Base-by-base conservation (phyloP, 1,140 invertebrate species). In the Metopolophium dirhodum region DNA sequence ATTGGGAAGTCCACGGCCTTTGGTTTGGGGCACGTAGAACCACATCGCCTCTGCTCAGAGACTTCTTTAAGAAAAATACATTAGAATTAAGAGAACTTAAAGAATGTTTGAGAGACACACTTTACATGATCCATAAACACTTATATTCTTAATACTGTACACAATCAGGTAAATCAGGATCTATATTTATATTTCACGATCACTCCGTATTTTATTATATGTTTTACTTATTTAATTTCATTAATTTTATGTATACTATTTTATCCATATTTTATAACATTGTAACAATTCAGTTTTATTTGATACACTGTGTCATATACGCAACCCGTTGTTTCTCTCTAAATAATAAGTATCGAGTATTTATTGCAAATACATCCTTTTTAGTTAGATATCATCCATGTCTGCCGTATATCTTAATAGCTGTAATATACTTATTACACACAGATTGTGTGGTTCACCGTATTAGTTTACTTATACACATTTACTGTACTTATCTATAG, bases 51-150 rank as follows among this genome's bases (percentile, higher is more conserved):
- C 51, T 61, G 26, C 51, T 61, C n/a, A 90, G 11, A 90, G 51
- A 90, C 22, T 61, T 54, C 8, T 90, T 89, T 3, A 51, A 89
- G 57, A 61, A 54, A 37, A 90, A 90, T 54, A 8, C 11, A 61
- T 8, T 90, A 41, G n/a, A 90, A 35, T 37, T 61, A 61, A 90
- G 54, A 90, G 49, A 90, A 90, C 26, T 90, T 7, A 61, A 57
- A 90, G 22, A 61, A 54, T 90, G 54, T 54, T 90, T 57, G 37
- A 1, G 8, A 18, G 23, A 57, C 35, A 51, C 26, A 23, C 20
- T 41, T 90, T 35, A 61, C 4, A 23, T 57, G 26, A 26, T 57
- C 0, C 23, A 68, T 61, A 41, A 18, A 14, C 89, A 61, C 68
- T 68, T 90, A 61, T 90, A 90, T 20, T 41, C 11, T n/a, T 41